Evolutionary conservation across 2,888 invertebrate species (phyloP), one percentile per base, ranked within the genome.

Genomic region (Caenorhabditis panamensis): DNA sequence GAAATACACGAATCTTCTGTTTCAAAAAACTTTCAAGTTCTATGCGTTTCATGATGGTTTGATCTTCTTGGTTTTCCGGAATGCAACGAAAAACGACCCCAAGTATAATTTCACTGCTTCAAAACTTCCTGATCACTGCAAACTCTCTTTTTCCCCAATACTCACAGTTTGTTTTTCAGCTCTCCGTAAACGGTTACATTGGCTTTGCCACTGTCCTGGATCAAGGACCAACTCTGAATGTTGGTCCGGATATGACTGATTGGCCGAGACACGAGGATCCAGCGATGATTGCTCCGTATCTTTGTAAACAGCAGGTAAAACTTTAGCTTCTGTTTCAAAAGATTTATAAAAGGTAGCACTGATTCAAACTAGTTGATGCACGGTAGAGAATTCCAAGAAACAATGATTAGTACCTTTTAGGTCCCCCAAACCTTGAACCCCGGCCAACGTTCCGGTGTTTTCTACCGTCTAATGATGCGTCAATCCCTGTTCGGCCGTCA

Each of bases 211-310:
- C 90, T 13, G 90, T 90, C 2, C 79, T 90, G 18, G 90, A 90
- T 54, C 90, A 90, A 67, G 90, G 90, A 11, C 90, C 90, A 16
- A 90, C 90, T 0, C 90, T 90, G 54, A 90, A 90, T 61, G 85
- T 90, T 5, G 90, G 90, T 8, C 90, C 90, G 6, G 90, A 90
- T 9, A 77, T 83, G 2, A 88, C 88, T 0, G 86, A 90, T 66
- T 90, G 90, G 90, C 90, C 90, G 6, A 72, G 89, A 20, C 87
- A 87, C 41, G 88, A 90, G 68, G 90, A 90, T 79, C 90, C 90
- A 16, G 90, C 90, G 24, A 90, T 90, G 89, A 90, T 90, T 78
- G 90, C 89, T 4, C 90, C 90, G 8, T 90, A 87, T 76, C 82
- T 90, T 5, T 90, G 90, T 82, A 90, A 90, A 73, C 90, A 90